Conservation (phyloP, 2,888 invertebrate species). For the Amphipyra tragopoginis region DNA sequence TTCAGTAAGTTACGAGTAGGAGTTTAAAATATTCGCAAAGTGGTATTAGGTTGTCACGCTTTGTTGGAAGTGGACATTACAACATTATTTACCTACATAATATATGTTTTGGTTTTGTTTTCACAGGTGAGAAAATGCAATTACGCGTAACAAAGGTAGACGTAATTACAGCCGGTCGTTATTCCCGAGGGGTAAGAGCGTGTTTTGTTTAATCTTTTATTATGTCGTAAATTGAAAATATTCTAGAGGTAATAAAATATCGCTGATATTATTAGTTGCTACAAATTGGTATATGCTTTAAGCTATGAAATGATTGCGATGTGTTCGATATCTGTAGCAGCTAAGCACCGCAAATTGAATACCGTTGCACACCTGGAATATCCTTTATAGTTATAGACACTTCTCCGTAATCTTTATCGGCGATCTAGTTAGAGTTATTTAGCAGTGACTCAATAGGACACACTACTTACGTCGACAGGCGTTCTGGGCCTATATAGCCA, state of each 20-base stretch:
- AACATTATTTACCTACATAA: slow-evolving; percentile 29
- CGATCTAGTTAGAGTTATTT: too few relatives aligned
- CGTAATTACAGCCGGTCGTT: slow-evolving; percentile 42
- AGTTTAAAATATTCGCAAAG: background rate
- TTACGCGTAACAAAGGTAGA: slow-evolving; percentile 37
- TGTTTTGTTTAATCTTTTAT: slow-evolving; percentile 40
- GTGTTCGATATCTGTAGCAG: background rate
- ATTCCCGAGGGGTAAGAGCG: slow-evolving; percentile 25
- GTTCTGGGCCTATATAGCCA: too few relatives aligned
- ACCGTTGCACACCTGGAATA: too few relatives aligned
- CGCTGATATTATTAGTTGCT: background rate
- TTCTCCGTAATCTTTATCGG: too few relatives aligned
- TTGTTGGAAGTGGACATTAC: slow-evolving; percentile 6
- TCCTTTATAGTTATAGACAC: too few relatives aligned
- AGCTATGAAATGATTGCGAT: background rate
- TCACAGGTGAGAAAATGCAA: slow-evolving; percentile 39
- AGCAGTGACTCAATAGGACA: too few relatives aligned
- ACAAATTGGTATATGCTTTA: background rate
- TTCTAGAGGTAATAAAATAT: background rate
- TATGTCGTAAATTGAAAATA: slow-evolving; percentile 26
- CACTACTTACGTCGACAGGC: too few relatives aligned
- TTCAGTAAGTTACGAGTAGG: too few relatives aligned
- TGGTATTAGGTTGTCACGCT: slow-evolving; percentile 6
- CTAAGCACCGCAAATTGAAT: too few relatives aligned
- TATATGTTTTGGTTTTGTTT: slow-evolving; percentile 25